Conservation (phyloP, 2,113 vertebrate genomes). For the Desmodus rotundus region DNA sequence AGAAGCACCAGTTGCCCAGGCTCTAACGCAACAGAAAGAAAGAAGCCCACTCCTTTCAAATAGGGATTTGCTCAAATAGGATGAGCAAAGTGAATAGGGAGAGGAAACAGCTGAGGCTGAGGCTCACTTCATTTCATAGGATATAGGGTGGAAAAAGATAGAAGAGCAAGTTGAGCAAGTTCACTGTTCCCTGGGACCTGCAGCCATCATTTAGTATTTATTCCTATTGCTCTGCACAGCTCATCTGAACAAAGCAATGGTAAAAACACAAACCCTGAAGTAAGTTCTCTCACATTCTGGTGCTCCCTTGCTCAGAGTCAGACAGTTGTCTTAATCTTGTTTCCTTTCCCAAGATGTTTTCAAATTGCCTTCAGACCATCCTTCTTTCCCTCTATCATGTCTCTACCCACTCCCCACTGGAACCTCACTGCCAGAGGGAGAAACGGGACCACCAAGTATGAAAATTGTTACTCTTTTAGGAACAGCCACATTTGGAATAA, state of each 20-base stretch:
- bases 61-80: background rate
- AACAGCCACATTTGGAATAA: background rate
- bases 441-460: background rate
- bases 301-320: background rate
- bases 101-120: background rate
- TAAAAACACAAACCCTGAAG: background rate
- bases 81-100: background rate
- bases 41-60: background rate
- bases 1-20: background rate
- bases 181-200: background rate
- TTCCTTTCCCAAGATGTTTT: background rate
- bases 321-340: background rate
- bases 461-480: background rate
- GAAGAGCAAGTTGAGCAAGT: background rate
- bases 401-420: background rate
- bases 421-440: background rate
- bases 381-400: background rate
- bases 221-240: background rate
- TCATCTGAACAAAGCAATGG: background rate
- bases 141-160: background rate
- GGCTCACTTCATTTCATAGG: background rate
- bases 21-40: background rate
- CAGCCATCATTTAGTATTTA: rapidly evolving
- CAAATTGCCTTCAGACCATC: background rate
- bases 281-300: background rate